These are phyloP conservation scores for Drosophila meridionalis DNA, from an alignment of 2,888 invertebrate genomes.

Conservation along the genomic window DNA sequence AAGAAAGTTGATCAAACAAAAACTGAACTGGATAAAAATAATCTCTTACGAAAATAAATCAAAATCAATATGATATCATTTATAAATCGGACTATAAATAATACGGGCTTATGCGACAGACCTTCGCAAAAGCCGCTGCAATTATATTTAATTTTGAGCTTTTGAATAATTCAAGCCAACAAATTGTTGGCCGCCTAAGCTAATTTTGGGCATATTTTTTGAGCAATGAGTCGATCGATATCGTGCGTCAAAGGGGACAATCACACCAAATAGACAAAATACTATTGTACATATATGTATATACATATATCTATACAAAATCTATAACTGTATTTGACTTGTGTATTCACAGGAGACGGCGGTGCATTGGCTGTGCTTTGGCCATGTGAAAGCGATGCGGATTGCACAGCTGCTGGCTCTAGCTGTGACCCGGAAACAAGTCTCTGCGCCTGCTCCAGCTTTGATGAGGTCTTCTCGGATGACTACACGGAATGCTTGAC, in stretches of 20 bases:
- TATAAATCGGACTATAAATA: constrained; percentile 9
- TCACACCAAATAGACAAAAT: not conserved
- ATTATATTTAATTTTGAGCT: constrained; percentile 18
- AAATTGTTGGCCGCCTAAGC: not conserved
- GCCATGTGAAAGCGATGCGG: constrained; percentile 82
- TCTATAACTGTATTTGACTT: not conserved
- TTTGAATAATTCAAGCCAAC: constrained; percentile 28
- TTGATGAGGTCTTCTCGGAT: constrained; percentile 81
- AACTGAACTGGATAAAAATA: not conserved
- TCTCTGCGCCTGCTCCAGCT: constrained; percentile 78
- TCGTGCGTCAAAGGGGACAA: constrained; percentile 5
- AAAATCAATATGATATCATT: constrained; percentile 31
- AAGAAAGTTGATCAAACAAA: not conserved
- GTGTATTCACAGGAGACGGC: constrained; percentile 50
- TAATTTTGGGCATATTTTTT: constrained; percentile 9
- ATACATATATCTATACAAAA: not conserved
- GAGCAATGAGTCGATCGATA: constrained; percentile 15
- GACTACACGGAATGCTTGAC: constrained; percentile 83
- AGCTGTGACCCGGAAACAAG: constrained; percentile 72
- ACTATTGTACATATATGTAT: not conserved
- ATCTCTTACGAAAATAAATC: not conserved
- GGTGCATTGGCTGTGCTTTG: constrained; percentile 75
- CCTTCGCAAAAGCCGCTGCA: constrained; percentile 12
- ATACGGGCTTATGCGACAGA: not conserved
- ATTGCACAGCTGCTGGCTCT: constrained; percentile 81